Base-by-base conservation (phyloP, 1,140 invertebrate genomes). In the Cydia amplana region DNA sequence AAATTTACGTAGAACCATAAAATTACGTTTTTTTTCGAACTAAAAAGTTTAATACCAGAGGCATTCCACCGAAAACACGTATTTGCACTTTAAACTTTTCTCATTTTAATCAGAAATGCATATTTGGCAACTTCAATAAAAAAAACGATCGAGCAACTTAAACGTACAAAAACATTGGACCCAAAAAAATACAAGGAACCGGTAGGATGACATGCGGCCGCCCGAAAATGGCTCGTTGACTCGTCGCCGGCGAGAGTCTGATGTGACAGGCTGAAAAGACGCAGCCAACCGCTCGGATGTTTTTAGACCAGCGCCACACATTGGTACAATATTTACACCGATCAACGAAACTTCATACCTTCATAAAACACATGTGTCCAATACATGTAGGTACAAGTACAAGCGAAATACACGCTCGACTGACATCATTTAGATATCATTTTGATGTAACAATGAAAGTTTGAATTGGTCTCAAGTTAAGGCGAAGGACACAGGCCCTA, bases 231-330 rank as follows among this genome's bases (percentile, higher is more conserved):
- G 79, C 81, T 80, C 76, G 77, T 79, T 74, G 67, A 74, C 76
- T 74, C 78, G 28, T 51, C 49, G 49, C 16, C 49, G 49, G 49
- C 49, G 49, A 51, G 18, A 60, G 55, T 60, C 55, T 43, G 64
- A 67, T n/a, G 82, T 87, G 84, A 86, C 82, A 82, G 81, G 20
- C 76, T 82, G 78, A 78, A 84, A 79, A 79, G 82, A 32, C 65
- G 65, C 76, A 78, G 77, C 64, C 79, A 79, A 75, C 74, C 74
- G 80, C 28, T 78, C 77, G 63, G 76, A 74, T 80, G 81, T 84
- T 87, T 89, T 86, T 87, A 81, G 80, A 76, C 79, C 74, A 32
- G 79, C 36, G 28, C 25, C 25, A 43, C 65, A 18, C 32, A 32
- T 5, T 23, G 6, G 6, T 18, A 9, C 55, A 23, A 60, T 60